Conservation (phyloP, 2,113 vertebrate genomes). For the Microcebus tavaratra region DNA sequence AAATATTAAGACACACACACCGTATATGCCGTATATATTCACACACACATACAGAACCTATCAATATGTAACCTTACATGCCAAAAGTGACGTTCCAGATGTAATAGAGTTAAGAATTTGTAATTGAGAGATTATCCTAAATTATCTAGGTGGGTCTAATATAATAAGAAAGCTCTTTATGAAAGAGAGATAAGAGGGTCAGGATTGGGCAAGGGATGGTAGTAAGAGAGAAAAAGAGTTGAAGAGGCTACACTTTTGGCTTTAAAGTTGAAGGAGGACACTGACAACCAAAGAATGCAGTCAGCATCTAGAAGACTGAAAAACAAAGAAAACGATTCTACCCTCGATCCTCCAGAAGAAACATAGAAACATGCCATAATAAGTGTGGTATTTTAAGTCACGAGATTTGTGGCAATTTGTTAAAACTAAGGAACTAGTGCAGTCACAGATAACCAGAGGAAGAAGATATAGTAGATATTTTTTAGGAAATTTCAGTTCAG, state of each 20-base stretch:
- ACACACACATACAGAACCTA: background rate
- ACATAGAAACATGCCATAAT: background rate
- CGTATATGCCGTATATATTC: background rate
- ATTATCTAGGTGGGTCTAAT: background rate
- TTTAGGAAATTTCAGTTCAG: background rate
- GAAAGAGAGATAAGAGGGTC: background rate
- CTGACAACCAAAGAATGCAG: background rate
- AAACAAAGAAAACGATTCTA: background rate
- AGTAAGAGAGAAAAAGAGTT: too few relatives aligned
- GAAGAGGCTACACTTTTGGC: background rate
- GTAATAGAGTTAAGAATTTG: background rate
- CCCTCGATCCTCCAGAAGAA: background rate
- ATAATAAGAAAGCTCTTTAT: background rate
- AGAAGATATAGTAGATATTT: background rate
- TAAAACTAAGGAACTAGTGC: background rate
- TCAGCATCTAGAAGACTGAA: background rate
- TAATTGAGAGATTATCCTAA: background rate
- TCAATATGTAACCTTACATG: background rate
- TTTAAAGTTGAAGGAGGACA: background rate
- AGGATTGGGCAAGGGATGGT: background rate
- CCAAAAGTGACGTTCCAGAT: background rate
- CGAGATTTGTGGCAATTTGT: background rate
- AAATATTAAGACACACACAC: background rate
- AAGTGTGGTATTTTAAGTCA: background rate
- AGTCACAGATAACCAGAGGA: background rate